Conservation (phyloP, 1,140 invertebrate species). For the Bombyx mori region DNA sequence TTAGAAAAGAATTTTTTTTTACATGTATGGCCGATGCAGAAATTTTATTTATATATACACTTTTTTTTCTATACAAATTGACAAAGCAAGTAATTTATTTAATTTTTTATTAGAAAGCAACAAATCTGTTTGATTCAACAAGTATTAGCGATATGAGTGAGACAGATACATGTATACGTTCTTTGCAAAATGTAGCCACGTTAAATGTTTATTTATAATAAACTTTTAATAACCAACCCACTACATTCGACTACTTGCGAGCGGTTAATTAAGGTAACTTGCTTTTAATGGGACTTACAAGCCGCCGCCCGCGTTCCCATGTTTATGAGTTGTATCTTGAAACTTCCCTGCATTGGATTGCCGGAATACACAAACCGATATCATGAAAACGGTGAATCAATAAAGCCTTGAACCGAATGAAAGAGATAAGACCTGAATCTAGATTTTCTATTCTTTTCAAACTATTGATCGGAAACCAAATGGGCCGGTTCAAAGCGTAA, state of each 20-base stretch:
- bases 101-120: too few species aligned
- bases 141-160: too few species aligned
- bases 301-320: slow-evolving; percentile 82
- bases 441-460: slow-evolving; percentile 61
- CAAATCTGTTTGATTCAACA: too few species aligned
- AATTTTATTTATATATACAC: too few species aligned
- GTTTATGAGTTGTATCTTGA: slow-evolving; percentile 78
- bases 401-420: slow-evolving; percentile 32
- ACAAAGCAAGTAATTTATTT: too few species aligned
- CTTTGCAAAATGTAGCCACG: too few species aligned
- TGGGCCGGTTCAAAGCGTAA: slow-evolving; percentile 1
- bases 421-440: slow-evolving; percentile 66
- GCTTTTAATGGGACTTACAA: slow-evolving; percentile 71
- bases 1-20: too few species aligned
- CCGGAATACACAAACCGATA: slow-evolving; percentile 45
- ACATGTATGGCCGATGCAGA: too few species aligned
- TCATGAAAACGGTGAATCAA: slow-evolving; percentile 26
- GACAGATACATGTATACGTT: too few species aligned
- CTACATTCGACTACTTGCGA: background rate
- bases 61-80: too few species aligned
- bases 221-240: background rate
- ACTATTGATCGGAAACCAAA: slow-evolving; percentile 40
- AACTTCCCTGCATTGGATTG: slow-evolving; percentile 70
- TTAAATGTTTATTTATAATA: too few species aligned
- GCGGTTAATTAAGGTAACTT: background rate